Conservation (phyloP, 2,888 invertebrate genomes). For the Lumbricus terrestris region DNA sequence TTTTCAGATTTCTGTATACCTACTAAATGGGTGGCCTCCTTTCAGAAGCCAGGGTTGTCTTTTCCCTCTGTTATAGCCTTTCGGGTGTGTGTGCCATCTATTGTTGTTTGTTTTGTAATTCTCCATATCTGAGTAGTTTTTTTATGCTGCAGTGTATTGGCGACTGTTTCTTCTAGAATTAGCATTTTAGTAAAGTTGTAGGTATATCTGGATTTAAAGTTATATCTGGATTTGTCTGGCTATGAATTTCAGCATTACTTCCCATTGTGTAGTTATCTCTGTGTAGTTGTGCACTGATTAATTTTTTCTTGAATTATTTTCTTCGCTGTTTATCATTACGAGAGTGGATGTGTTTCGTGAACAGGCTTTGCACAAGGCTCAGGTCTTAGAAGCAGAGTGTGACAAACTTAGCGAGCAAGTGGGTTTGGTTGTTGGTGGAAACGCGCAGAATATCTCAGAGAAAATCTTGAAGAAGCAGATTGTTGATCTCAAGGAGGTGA, state of each 20-base stretch:
- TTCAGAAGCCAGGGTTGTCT: too few species aligned
- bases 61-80: too few species aligned
- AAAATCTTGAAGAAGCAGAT: constrained; percentile 51
- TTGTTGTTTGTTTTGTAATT: too few species aligned
- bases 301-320: neutral
- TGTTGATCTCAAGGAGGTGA: constrained; percentile 43
- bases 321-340: neutral
- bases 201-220: neutral
- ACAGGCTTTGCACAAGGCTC: constrained; percentile 78
- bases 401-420: constrained; percentile 45
- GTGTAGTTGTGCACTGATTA: neutral
- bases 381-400: constrained; percentile 71
- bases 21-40: too few species aligned
- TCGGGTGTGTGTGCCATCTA: too few species aligned
- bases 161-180: too few species aligned
- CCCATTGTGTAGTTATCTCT: neutral
- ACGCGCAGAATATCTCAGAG: constrained; percentile 45
- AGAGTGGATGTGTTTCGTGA: neutral
- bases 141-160: too few species aligned
- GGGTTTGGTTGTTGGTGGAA: constrained; percentile 42
- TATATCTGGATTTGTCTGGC: neutral
- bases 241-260: neutral
- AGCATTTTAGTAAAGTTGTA: neutral
- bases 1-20: too few species aligned
- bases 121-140: too few species aligned